phyloP scores from a whole-genome alignment of 1,140 invertebrate genomes.

The Eufriesea mexicana region DNA sequence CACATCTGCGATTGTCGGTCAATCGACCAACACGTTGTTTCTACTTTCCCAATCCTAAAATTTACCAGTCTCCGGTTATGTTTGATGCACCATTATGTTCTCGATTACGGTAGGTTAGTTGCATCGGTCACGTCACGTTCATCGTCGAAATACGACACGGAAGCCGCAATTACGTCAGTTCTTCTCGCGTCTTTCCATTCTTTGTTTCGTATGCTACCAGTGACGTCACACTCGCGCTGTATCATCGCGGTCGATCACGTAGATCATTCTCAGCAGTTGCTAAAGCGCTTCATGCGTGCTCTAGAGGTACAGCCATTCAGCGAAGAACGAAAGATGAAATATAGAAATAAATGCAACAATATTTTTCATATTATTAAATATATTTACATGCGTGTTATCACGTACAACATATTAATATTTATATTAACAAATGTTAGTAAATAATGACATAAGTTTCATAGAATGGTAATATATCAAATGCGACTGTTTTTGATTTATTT shows the following conservation, averaged over 20 bases:
- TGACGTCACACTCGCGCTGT: neutral
- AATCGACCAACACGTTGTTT: constrained; percentile 56
- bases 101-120: constrained; percentile 81
- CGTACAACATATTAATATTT: too few species aligned
- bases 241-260: neutral
- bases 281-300: neutral
- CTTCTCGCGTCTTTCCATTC: neutral
- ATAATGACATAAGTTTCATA: too few species aligned
- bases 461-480: too few species aligned
- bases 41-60: constrained; percentile 76
- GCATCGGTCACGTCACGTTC: constrained; percentile 72
- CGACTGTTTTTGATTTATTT: too few species aligned
- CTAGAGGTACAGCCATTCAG: neutral
- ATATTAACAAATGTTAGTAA: too few species aligned
- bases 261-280: neutral
- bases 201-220: neutral
- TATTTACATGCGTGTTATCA: too few species aligned
- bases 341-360: too few species aligned
- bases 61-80: constrained; percentile 82
- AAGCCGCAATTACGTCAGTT: constrained; percentile 39
- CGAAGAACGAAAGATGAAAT: too few species aligned
- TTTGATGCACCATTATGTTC: constrained; percentile 81
- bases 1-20: constrained; percentile 4
- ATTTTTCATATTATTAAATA: too few species aligned
- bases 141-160: constrained; percentile 19